Percentiles rank a stretch among this genome's conserved stretches.
These are phyloP conservation scores for Cotesia glomerata DNA, from an alignment of 1,140 invertebrate species.

Conservation along the genomic window DNA sequence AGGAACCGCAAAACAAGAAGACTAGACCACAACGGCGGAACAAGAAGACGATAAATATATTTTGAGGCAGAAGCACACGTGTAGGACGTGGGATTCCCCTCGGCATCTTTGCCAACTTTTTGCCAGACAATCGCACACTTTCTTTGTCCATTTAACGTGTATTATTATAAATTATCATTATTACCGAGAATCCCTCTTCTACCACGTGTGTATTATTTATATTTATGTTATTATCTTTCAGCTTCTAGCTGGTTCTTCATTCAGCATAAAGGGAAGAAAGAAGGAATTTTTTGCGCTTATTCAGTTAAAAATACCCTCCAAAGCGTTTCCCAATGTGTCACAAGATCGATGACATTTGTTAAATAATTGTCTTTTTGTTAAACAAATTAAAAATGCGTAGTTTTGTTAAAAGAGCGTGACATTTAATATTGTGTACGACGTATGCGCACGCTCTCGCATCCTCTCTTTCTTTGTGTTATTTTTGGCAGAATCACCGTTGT, in stretches of 20 bases:
- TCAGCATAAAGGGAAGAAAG: too few species aligned
- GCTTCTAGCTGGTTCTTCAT: too few species aligned
- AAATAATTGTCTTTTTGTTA: too few species aligned
- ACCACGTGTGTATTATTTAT: too few species aligned
- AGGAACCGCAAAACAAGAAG: neutral
- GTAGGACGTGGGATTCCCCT: conserved; percentile 1
- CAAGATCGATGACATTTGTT: too few species aligned
- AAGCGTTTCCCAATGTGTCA: too few species aligned
- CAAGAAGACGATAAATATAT: neutral
- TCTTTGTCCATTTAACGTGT: neutral
- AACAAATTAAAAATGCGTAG: neutral
- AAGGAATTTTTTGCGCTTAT: too few species aligned
- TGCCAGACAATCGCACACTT: neutral
- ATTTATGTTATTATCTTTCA: too few species aligned
- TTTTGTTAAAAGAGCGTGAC: neutral
- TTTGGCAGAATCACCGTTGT: conserved; percentile 50
- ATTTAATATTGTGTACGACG: neutral
- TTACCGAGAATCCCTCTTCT: too few species aligned
- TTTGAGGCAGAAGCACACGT: neutral
- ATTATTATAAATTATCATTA: neutral
- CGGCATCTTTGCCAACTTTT: conserved; percentile 7
- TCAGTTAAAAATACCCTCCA: too few species aligned
- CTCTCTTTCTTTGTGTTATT: conserved; percentile 60
- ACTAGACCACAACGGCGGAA: neutral
- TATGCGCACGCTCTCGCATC: conserved; percentile 4